Evolutionary conservation across 2,113 vertebrate genomes (phyloP).

Genomic region (Pollachius pollachius): DNA sequence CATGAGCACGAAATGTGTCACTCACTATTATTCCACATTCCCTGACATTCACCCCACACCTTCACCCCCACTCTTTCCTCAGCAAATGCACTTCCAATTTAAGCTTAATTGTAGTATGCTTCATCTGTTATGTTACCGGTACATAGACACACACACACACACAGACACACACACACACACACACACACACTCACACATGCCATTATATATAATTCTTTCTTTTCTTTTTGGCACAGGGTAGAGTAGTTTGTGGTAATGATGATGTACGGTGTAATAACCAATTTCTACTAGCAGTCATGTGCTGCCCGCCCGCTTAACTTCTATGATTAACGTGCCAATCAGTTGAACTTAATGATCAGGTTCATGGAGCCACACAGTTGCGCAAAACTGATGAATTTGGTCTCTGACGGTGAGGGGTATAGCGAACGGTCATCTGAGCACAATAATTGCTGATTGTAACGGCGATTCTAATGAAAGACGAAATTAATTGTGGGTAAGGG

Average conservation of each 20-base stretch:
- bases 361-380: slow-evolving; percentile 46
- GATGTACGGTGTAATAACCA: slow-evolving; percentile 58
- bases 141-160: slow-evolving; percentile 24
- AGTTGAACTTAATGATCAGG: slow-evolving; percentile 59
- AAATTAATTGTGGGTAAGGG: slow-evolving; percentile 21
- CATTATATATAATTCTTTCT: too few relatives aligned
- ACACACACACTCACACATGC: slow-evolving; percentile 15
- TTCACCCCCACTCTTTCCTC: slow-evolving; percentile 22
- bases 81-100: slow-evolving; percentile 51
- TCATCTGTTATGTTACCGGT: slow-evolving; percentile 38
- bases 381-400: slow-evolving; percentile 34
- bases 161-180: slow-evolving; percentile 8
- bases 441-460: slow-evolving; percentile 21
- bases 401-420: slow-evolving; percentile 39
- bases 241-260: slow-evolving; percentile 55
- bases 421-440: slow-evolving; percentile 36
- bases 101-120: slow-evolving; percentile 50
- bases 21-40: neutral
- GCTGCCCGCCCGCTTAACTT: slow-evolving; percentile 56
- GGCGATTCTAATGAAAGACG: slow-evolving; percentile 42
- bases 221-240: slow-evolving; percentile 35
- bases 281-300: slow-evolving; percentile 51
- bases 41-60: neutral
- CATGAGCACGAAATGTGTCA: neutral
- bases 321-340: slow-evolving; percentile 61